Base-by-base conservation (phyloP, 92 coral and sea anemone genomes). In the Plumapathes pennacea region DNA sequence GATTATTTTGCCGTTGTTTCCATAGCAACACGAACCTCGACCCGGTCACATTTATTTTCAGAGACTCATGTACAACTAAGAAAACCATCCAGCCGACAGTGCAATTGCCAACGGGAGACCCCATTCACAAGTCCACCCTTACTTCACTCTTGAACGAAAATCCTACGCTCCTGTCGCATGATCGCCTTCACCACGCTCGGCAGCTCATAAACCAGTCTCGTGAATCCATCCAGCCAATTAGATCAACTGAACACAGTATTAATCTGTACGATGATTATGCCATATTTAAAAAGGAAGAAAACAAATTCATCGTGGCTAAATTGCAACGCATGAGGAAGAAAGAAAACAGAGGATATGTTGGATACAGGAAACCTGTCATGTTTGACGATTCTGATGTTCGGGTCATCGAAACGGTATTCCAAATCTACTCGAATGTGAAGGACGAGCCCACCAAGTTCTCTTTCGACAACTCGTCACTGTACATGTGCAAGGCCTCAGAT, bases 271-370 rank as follows among this genome's bases (percentile, higher is more conserved):
- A 74, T 46, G 66, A 74, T 26, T 74, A 67, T 55, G 81, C 60
- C 1, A 10, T 74, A 37, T 54, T 43, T 15, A 44, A 62, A 9
- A 38, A 28, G 10, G 54, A 13, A 17, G 15, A 8, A 0, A 17
- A 37, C 23, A 33, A 44, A 21, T 33, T 64, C 4, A 46, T 33
- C 17, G 22, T 75, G 24, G 69, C 74, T 11, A 18, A 50, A 31
- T 38, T 75, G n/a, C 82, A 65, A 65, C 14, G 74, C 21, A 64
- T 75, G 69, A 34, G 50, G 17, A 57, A 75, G 28, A 75, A 64
- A 40, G 69, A 74, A 22, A 47, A 18, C 4, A 37, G 42, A 46
- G 79, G 82, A 7, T 56, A 44, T 62, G 64, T 74, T 5, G 46
- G 65, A 40, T 64, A 64, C 48, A 50, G 51, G 5, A 47, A 26